Conservation (phyloP, 1,140 invertebrate genomes). For the Epicauta chinensis region DNA sequence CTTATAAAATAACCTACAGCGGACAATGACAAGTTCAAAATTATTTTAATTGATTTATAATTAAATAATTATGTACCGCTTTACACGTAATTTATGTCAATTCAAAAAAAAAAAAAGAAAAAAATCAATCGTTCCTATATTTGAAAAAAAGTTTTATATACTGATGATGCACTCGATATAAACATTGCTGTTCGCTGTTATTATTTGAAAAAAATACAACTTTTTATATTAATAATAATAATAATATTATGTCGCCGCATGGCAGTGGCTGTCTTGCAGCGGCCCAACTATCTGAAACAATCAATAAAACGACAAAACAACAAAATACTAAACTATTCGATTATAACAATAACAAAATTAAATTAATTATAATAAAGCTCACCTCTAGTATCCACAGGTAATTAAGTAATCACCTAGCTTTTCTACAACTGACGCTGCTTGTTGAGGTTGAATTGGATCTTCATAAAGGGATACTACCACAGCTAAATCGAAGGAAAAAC, state of each 20-base stretch:
- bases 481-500: conserved; percentile 55
- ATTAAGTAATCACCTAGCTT: conserved; percentile 93
- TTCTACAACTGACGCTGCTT: conserved; percentile 89
- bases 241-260: conserved; percentile 31
- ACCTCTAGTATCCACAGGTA: conserved; percentile 84
- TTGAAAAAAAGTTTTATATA: conserved; percentile 11
- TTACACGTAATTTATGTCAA: no score
- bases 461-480: conserved; percentile 89
- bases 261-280: conserved; percentile 37
- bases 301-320: not conserved
- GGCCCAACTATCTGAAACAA: conserved; percentile 38
- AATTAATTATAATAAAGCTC: conserved; percentile 6
- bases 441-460: conserved; percentile 90
- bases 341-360: not conserved
- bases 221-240: conserved; percentile 30
- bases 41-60: no score
- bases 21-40: conserved; percentile 6
- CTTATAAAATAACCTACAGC: conserved; percentile 23
- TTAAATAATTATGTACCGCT: conserved; percentile 6
- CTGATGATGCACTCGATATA: conserved; percentile 36
- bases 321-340: not conserved
- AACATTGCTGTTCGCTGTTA: conserved; percentile 40
- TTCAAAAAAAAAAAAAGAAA: not conserved
- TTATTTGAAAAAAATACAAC: conserved; percentile 39
- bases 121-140: conserved; percentile 20